Evolutionary conservation across 2,888 invertebrate species (phyloP), one percentile per base, ranked within the genome.

Genomic region (Ephialtes manifestator): DNA sequence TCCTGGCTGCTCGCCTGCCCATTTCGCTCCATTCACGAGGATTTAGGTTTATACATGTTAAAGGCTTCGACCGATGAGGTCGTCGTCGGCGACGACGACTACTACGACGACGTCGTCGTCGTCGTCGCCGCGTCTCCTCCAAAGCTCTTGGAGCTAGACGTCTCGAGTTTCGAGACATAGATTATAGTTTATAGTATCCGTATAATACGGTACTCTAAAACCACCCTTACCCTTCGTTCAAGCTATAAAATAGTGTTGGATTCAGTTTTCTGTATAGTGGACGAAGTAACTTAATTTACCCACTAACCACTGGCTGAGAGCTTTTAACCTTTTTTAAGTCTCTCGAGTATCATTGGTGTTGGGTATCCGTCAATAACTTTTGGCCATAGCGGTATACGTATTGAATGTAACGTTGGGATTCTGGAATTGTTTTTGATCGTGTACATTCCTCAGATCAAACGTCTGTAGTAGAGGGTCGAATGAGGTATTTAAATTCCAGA

Each of bases 11-110:
- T 24, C n/a, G 63, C n/a, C 20, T 35, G 51, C 20, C n/a, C 51
- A 53, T 76, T 76, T 43, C 63, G 63, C 48, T 79, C 53, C 39
- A 63, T 80, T 63, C 39, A 28, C 79, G 13, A 72, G 53, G 65
- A 72, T 80, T 67, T 55, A 72, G 7, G 55, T 67, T 46, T 68
- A 68, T 55, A 39, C 39, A 46, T 31, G 46, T 67, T 74, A 58
- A 53, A 53, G 43, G 15, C 75, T 76, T 39, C 60, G 70, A 70
- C 18, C 55, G 51, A 81, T 46, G 55, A 74, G 55, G 74, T 46
- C 63, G 28, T 24, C 24, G n/a, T n/a, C n/a, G 43, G 43, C 74
- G 53, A 18, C 67, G 65, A 63, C 65, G 20, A 35, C 51, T 35
- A 43, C 58, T 13, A 48, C 31, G 35, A 31, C 68, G 31, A 31